phyloP scores from a whole-genome alignment of 2,113 vertebrate species.

The Toxotes chatareus region DNA sequence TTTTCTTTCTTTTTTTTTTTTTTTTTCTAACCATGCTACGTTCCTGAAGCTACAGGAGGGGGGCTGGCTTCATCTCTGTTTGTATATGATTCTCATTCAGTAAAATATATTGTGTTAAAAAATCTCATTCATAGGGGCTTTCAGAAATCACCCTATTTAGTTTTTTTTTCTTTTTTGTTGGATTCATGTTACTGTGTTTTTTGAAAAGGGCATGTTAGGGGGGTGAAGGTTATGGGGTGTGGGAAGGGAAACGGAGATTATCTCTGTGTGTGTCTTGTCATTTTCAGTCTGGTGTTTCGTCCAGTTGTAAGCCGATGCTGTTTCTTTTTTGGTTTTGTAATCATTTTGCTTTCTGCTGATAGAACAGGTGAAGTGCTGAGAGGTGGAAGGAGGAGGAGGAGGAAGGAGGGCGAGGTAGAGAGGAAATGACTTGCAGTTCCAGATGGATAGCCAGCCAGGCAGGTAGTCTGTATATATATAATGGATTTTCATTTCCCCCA shows the following conservation, averaged over 20 bases:
- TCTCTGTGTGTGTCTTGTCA: conserved; percentile 28
- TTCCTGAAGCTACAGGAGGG: conserved; percentile 64
- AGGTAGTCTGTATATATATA: conserved; percentile 65
- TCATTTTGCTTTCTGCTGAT: conserved; percentile 39
- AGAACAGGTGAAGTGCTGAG: conserved; percentile 58
- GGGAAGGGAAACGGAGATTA: neutral
- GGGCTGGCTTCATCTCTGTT: conserved; percentile 67
- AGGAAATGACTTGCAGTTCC: conserved; percentile 76
- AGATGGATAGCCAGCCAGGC: conserved; percentile 67
- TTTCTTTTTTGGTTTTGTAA: conserved; percentile 14
- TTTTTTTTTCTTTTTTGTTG: conserved; percentile 34
- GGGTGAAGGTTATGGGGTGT: conserved; percentile 16
- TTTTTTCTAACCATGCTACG: conserved; percentile 47
- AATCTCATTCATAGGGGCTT: conserved; percentile 38
- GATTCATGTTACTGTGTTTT: conserved; percentile 44
- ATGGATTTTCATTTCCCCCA: conserved; percentile 63
- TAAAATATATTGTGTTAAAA: conserved; percentile 62
- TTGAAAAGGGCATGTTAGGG: conserved; percentile 41
- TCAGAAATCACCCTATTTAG: conserved; percentile 53
- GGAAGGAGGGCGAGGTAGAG: conserved; percentile 40
- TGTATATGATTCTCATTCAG: conserved; percentile 67
- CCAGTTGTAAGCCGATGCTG: conserved; percentile 38
- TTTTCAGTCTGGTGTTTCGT: conserved; percentile 72
- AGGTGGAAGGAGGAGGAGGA: conserved; percentile 19
- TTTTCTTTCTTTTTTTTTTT: conserved; percentile 19